Evolutionary conservation across 1,140 invertebrate species (phyloP), one percentile per base, ranked within the genome.

Genomic region (Meloidogyne exigua): DNA sequence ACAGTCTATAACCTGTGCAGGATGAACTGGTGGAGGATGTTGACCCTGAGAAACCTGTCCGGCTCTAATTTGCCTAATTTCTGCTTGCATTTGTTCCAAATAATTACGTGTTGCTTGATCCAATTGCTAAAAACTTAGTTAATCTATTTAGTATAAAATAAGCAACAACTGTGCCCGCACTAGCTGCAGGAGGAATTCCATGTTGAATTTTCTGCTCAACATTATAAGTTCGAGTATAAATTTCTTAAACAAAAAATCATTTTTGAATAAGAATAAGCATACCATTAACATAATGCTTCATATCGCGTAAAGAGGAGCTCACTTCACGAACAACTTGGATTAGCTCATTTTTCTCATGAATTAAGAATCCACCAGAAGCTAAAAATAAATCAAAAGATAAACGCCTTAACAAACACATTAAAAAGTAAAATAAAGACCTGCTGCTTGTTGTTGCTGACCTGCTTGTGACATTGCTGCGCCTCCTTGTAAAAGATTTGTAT

Each of bases 171-270:
- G 73, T 64, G 12, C 28, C 64, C 25, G 26, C 32, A 71, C 25
- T 23, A 67, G 21, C 26, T 28, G 42, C 32, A n/a, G 32, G 36
- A 42, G 44, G 57, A 42, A 66, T 76, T 65, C 57, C 23, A 63
- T 80, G 78, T 32, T 42, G 57, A 26, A 87, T 72, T 68, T 81
- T 86, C 44, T 86, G 85, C 44, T 86, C 85, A 39, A 86, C 75
- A 66, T 87, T 87, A 65, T 86, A 87, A 12, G 86, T 81, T 13
- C 85, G 85, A 4, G 85, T 87, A 78, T 80, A 87, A n/a, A 87
- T 87, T 68, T 87, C 85, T 78, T n/a, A n/a, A n/a, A n/a, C n/a
- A n/a, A 86, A n/a, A n/a, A n/a, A 57, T 57, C n/a, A 44, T 44
- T n/a, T 9, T n/a, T n/a, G 9, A 57, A 57, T n/a, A 57, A n/a